Percentiles rank a stretch among this genome's conserved stretches.
Evolutionary conservation across 2,888 invertebrate species (phyloP).

Genomic region (Vesta saturnalis): DNA sequence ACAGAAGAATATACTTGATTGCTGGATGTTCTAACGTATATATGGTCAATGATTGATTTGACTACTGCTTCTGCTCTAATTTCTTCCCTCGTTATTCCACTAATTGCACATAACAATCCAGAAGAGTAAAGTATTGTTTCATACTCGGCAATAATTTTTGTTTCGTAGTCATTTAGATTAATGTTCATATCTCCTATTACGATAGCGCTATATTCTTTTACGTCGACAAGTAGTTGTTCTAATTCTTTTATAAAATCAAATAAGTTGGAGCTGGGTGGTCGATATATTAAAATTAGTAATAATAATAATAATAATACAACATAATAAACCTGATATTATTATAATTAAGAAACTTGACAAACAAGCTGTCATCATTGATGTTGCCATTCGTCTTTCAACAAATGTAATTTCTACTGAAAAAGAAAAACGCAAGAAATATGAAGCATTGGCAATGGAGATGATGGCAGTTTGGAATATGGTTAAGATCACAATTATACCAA

Average conservation of each 20-base stretch:
- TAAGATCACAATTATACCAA: no score
- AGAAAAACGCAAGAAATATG: no score
- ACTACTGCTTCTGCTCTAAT: neutral
- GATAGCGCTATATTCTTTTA: neutral
- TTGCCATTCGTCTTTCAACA: no score
- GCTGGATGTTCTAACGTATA: neutral
- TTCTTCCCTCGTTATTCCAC: neutral
- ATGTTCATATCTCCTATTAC: neutral
- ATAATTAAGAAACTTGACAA: no score
- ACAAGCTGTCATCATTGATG: no score
- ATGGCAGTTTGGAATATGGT: no score
- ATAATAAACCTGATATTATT: no score
- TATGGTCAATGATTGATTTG: neutral
- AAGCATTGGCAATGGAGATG: no score
- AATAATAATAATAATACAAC: no score
- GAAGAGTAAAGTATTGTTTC: neutral
- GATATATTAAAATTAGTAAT: neutral
- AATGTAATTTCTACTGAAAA: no score
- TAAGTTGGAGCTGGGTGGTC: neutral
- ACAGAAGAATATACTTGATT: neutral
- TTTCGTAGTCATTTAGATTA: neutral
- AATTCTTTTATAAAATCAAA: neutral
- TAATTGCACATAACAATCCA: neutral
- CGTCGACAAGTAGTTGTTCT: neutral
- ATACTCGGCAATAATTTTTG: neutral